Evolutionary conservation across 2,797 vertebrate genomes (phyloP).

Genomic region (Cuniculus paca): DNA sequence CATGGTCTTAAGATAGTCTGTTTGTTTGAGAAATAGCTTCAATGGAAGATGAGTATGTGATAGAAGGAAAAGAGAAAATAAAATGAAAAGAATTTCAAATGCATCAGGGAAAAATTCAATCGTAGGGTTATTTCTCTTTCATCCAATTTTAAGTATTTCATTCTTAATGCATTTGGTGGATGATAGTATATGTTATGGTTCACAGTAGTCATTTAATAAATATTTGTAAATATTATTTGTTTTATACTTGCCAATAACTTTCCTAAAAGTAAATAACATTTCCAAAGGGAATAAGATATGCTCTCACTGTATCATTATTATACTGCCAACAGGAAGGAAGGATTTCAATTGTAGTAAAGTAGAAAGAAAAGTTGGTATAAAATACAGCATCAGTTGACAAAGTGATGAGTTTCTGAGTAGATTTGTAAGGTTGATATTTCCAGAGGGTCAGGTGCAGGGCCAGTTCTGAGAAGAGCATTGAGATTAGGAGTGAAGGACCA

Average conservation of each 20-base stretch:
- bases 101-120: background rate
- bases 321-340: background rate
- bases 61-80: slow-evolving; percentile 30
- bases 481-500: background rate
- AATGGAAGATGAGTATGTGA: background rate
- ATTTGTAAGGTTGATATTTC: background rate
- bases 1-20: background rate
- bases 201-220: background rate
- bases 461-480: background rate
- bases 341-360: background rate
- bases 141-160: slow-evolving; percentile 34
- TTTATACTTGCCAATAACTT: slow-evolving; percentile 27
- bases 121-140: slow-evolving; percentile 7
- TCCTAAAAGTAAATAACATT: background rate
- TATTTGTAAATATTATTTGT: slow-evolving; percentile 42
- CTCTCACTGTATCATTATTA: background rate
- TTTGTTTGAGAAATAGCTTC: slow-evolving; percentile 37
- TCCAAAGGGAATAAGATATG: background rate
- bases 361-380: background rate
- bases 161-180: background rate
- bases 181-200: background rate
- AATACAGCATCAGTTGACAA: background rate
- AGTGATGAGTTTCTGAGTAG: background rate
- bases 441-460: background rate
- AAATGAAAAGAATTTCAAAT: slow-evolving; percentile 17